Conservation (phyloP, 2,888 invertebrate genomes). For the Cerastoderma edule region DNA sequence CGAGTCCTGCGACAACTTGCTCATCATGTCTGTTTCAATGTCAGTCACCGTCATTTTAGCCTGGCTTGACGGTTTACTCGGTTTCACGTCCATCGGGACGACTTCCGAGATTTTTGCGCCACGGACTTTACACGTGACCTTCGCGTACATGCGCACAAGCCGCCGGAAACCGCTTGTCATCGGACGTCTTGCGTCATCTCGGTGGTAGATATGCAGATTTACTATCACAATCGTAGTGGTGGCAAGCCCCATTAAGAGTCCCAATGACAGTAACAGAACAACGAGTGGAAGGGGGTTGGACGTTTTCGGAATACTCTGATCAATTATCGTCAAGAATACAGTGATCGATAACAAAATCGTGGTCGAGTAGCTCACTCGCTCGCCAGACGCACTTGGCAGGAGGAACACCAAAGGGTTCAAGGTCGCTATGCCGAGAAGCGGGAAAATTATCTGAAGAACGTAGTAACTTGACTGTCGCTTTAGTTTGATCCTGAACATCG, state of each 20-base stretch:
- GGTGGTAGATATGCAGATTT: constrained; percentile 18
- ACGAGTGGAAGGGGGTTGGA: constrained; percentile 23
- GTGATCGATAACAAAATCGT: constrained; percentile 27
- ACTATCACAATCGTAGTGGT: constrained; percentile 10
- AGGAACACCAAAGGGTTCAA: constrained; percentile 23
- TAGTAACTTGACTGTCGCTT: constrained; percentile 5
- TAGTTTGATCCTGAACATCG: constrained; percentile 17
- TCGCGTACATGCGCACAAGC: not conserved
- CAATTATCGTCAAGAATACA: constrained; percentile 28
- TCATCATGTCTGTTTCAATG: not conserved
- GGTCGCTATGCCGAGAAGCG: constrained; percentile 2
- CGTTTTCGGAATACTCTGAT: constrained; percentile 21
- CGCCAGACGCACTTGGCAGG: constrained; percentile 28
- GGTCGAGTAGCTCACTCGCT: constrained; percentile 26
- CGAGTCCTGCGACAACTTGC: not conserved
- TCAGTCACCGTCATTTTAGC: not conserved
- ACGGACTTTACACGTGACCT: not conserved
- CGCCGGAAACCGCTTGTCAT: not conserved
- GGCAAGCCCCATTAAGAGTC: not conserved
- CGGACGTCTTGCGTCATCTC: not conserved
- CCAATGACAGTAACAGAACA: not conserved
- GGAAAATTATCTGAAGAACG: constrained; percentile 12
- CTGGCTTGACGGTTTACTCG: not conserved
- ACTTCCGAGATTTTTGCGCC: not conserved
- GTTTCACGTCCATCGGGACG: not conserved